Conservation (phyloP, 2,113 vertebrate genomes). For the Eonycteris spelaea region DNA sequence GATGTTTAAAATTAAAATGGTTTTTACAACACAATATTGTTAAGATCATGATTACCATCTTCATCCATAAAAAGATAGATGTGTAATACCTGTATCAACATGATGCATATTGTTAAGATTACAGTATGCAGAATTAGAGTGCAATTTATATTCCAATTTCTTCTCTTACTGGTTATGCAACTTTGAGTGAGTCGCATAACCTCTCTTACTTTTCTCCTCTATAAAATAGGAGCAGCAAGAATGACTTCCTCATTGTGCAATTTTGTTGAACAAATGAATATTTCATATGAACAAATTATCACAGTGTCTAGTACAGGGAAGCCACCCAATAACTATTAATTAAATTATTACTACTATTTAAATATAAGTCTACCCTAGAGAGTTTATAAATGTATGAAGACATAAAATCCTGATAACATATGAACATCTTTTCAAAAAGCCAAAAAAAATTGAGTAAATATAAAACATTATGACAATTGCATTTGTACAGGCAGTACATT, state of each 20-base stretch:
- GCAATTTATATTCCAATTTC: neutral
- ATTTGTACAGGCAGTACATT: neutral
- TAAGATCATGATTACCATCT: neutral
- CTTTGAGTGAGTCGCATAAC: neutral
- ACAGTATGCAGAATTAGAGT: neutral
- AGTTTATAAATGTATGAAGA: neutral
- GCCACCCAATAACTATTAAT: neutral
- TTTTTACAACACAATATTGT: neutral
- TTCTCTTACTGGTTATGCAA: neutral
- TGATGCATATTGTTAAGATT: neutral
- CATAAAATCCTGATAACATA: neutral
- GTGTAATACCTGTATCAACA: neutral
- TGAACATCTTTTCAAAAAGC: neutral
- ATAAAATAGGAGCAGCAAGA: neutral
- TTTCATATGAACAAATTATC: neutral
- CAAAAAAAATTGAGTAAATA: neutral
- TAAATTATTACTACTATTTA: neutral
- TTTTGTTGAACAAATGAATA: neutral
- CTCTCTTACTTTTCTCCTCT: neutral
- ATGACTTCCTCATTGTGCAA: neutral
- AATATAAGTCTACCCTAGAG: neutral
- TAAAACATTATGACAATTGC: neutral
- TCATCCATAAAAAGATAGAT: neutral
- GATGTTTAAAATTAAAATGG: neutral
- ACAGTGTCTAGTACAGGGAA: neutral